Conservation (phyloP, 2,113 vertebrate genomes). For the Perca schrenkii region DNA sequence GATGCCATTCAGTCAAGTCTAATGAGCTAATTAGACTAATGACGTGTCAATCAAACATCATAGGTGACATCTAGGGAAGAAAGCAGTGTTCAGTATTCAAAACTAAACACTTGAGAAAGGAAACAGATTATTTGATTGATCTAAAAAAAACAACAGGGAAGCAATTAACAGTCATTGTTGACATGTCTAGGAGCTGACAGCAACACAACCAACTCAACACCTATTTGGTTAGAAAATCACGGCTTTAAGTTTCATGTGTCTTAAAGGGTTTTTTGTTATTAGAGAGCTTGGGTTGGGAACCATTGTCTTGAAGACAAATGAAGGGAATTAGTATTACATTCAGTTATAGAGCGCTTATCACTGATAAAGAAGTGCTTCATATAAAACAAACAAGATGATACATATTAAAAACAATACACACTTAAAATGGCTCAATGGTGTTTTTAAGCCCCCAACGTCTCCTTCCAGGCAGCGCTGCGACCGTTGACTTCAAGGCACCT, state of each 20-base stretch:
- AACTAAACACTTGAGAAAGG: neutral
- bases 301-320: no score
- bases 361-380: no score
- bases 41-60: slow-evolving; percentile 32
- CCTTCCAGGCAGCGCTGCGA: no score
- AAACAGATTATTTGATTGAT: neutral
- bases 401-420: no score
- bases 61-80: neutral
- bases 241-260: neutral
- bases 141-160: neutral
- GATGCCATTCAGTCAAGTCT: slow-evolving; percentile 14
- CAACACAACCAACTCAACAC: neutral
- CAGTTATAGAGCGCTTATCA: no score
- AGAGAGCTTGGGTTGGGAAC: neutral
- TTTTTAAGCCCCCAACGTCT: no score
- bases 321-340: no score
- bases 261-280: no score
- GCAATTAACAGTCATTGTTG: slow-evolving; percentile 4
- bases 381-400: no score
- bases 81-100: neutral
- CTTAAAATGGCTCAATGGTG: no score
- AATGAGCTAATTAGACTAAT: slow-evolving; percentile 37
- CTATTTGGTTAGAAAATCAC: neutral
- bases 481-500: no score
- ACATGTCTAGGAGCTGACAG: neutral